A percentile compares a stretch with the other conserved stretches of the same genome.
phyloP scores from a whole-genome alignment of 2,888 invertebrate species.

The Pinctada fucata region DNA sequence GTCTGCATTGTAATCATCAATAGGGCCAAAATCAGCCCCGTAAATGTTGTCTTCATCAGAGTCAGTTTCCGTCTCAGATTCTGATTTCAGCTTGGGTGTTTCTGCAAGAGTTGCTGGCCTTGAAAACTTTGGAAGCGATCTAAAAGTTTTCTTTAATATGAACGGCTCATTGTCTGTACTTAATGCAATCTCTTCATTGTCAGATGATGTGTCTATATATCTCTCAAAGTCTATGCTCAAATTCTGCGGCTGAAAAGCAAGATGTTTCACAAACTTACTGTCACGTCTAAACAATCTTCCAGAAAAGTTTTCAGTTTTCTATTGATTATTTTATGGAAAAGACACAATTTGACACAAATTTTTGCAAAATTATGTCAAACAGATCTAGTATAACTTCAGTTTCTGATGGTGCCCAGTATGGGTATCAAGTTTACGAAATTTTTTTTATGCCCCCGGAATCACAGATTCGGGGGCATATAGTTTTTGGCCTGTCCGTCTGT shows the following conservation, averaged over 20 bases:
- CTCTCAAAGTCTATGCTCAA: constrained; percentile 56
- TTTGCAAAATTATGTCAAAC: too few relatives aligned
- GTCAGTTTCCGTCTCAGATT: neutral
- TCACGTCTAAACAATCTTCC: too few relatives aligned
- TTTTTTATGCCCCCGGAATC: too few relatives aligned
- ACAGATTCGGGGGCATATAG: too few relatives aligned
- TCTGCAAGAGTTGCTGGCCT: neutral
- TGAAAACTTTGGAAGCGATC: neutral
- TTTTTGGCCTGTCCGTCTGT: too few relatives aligned
- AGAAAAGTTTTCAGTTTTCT: too few relatives aligned
- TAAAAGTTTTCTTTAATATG: constrained; percentile 20
- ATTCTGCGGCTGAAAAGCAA: constrained; percentile 48
- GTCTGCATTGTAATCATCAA: neutral
- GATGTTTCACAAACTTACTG: neutral
- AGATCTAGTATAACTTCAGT: too few relatives aligned
- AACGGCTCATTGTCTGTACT: constrained; percentile 51
- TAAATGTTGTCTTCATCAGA: neutral
- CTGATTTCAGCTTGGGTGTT: neutral
- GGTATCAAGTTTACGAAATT: too few relatives aligned
- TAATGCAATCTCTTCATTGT: constrained; percentile 45
- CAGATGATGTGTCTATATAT: constrained; percentile 56
- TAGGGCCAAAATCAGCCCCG: neutral
- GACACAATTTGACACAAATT: too few relatives aligned
- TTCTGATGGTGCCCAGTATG: too few relatives aligned
- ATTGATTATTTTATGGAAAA: too few relatives aligned